Percentiles rank a stretch among this genome's conserved stretches.
Conservation (phyloP, 2,888 invertebrate genomes). For the Eilema caniola region DNA sequence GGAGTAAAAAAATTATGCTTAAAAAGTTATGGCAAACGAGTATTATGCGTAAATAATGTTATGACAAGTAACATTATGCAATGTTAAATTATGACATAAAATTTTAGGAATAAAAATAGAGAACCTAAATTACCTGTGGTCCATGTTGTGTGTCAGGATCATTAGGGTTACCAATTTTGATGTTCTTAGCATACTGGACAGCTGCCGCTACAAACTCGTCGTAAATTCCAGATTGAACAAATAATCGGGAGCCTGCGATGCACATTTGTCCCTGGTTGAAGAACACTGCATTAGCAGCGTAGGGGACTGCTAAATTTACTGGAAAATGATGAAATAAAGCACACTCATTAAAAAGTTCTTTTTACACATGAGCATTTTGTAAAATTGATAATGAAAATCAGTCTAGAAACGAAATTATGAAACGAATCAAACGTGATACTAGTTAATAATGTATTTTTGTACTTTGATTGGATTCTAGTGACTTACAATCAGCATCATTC, state of each 20-base stretch:
- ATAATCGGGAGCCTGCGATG: conserved; percentile 57
- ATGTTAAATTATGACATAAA: too few species aligned
- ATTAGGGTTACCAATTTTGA: conserved; percentile 92
- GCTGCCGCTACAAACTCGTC: conserved; percentile 92
- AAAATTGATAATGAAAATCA: neutral
- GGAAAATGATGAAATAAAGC: conserved; percentile 15
- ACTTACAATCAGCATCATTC: conserved; percentile 91
- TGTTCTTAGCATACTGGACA: conserved; percentile 87
- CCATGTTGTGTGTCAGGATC: conserved; percentile 88
- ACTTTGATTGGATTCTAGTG: neutral
- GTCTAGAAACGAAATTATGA: neutral
- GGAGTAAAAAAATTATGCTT: too few species aligned
- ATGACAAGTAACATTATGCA: too few species aligned
- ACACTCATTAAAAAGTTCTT: neutral
- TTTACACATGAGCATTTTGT: too few species aligned
- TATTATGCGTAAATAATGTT: too few species aligned
- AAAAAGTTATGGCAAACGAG: too few species aligned
- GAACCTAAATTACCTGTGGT: conserved; percentile 87
- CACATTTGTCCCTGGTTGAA: conserved; percentile 56
- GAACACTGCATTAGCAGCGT: conserved; percentile 52
- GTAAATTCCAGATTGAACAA: conserved; percentile 86
- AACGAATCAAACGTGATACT: neutral
- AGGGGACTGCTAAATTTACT: conserved; percentile 51
- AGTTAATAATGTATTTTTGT: neutral
- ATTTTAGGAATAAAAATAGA: too few species aligned